phyloP scores from a whole-genome alignment of 2,797 vertebrate species.

The Paramormyrops hopkinsi region DNA sequence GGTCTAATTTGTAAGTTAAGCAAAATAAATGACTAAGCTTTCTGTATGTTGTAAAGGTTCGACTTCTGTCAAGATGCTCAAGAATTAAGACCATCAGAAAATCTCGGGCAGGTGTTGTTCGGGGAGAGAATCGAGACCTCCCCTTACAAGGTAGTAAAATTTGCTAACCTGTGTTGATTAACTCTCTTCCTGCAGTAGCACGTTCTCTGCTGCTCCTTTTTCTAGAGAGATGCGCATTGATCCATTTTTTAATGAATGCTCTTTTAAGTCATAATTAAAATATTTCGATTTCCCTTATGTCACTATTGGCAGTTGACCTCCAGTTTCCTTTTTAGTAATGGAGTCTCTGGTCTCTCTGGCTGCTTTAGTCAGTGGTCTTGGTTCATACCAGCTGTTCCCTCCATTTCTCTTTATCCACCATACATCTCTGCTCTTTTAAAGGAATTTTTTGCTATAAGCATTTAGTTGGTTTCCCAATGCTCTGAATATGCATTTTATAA shows the following conservation, averaged over 20 bases:
- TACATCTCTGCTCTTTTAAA: background rate
- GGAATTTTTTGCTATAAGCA: background rate
- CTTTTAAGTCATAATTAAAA: background rate
- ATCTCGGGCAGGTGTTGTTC: constrained; percentile 85
- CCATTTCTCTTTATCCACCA: background rate
- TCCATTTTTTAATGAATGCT: background rate
- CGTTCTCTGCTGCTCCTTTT: background rate
- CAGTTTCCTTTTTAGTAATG: background rate
- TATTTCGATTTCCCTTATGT: background rate
- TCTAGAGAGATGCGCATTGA: background rate
- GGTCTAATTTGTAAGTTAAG: background rate
- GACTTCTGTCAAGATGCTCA: constrained; percentile 80
- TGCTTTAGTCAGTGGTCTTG: background rate
- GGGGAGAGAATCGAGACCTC: constrained; percentile 84
- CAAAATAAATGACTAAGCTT: background rate
- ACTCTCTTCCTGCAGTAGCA: background rate
- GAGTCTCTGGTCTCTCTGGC: background rate
- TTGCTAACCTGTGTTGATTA: background rate
- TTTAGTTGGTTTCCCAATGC: background rate
- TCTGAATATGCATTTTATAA: background rate
- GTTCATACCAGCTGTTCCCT: background rate
- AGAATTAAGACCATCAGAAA: constrained; percentile 79
- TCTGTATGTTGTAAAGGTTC: constrained; percentile 61
- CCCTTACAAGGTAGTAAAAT: constrained; percentile 72
- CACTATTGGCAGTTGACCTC: background rate